Base-by-base conservation (phyloP, 2,888 invertebrate species). In the Zonitis immaculata region DNA sequence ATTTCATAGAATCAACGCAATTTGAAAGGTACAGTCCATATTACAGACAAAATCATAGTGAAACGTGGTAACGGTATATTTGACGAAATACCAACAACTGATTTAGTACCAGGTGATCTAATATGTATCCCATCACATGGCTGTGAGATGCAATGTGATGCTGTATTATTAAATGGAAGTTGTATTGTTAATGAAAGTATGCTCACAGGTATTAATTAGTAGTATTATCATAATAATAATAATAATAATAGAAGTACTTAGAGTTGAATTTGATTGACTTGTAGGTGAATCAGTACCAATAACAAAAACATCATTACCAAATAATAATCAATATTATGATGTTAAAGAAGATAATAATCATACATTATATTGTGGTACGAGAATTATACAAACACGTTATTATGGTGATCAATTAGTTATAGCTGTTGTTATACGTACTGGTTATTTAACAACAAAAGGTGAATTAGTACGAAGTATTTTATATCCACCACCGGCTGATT, bases 161-260 rank as follows among this genome's bases (percentile, higher is more conserved):
- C 95, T 0, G 89, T 91, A 0, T 78, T 97, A 22, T 79, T 96
- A 0, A 80, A 84, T 4, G 96, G 96, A 11, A 88, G 89, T 58
- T 94, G 93, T 58, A 93, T 96, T 60, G 80, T 96, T 18, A 95
- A 97, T 70, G 96, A 97, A 78, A 91, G 94, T 57, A n/a, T n/a
- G n/a, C n/a, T n/a, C n/a, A n/a, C n/a, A n/a, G n/a, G 95, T 95
- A 94, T 82, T 97, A 3, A 96, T 96, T 55, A 92, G 91, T n/a
- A n/a, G n/a, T n/a, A n/a, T n/a, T n/a, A n/a, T n/a, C n/a, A n/a
- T n/a, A n/a, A n/a, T n/a, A n/a, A n/a, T n/a, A n/a, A n/a, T n/a
- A n/a, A n/a, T n/a, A n/a, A n/a, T n/a, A n/a, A n/a, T n/a, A n/a
- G n/a, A n/a, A n/a, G n/a, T n/a, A n/a, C n/a, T n/a, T n/a, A n/a